Evolutionary conservation across 2,888 invertebrate species (phyloP).

Genomic region (Ophion ventricosus): DNA sequence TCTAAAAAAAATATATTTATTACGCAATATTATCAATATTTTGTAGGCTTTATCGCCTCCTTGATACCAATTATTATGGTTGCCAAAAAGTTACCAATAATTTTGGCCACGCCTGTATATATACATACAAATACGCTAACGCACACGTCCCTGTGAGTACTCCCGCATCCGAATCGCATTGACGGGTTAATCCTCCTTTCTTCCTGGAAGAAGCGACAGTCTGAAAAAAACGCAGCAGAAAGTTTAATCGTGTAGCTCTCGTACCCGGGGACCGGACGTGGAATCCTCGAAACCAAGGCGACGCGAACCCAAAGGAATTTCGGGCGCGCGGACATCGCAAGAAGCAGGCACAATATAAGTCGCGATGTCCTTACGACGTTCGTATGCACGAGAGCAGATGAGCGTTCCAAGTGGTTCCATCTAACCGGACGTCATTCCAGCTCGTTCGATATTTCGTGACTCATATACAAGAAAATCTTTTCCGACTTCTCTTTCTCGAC

Average conservation of each 20-base stretch:
- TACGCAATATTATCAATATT: no score
- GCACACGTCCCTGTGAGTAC: not conserved
- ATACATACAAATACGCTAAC: not conserved
- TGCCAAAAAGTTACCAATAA: no score
- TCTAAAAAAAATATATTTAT: no score
- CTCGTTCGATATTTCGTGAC: not conserved
- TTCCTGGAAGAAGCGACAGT: conserved; percentile 76
- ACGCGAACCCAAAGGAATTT: conserved; percentile 51
- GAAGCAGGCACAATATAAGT: conserved; percentile 31
- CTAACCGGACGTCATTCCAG: not conserved
- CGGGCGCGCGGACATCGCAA: conserved; percentile 16
- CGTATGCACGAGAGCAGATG: not conserved
- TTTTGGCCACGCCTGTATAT: no score
- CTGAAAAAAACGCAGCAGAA: conserved; percentile 55
- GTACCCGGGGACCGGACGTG: conserved; percentile 48
- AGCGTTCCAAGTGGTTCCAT: not conserved
- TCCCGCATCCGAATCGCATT: conserved; percentile 75
- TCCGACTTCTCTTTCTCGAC: no score
- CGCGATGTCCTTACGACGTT: not conserved
- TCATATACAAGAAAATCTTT: not conserved
- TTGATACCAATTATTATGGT: no score
- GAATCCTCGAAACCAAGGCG: conserved; percentile 54
- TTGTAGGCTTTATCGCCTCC: no score
- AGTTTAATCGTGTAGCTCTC: conserved; percentile 15
- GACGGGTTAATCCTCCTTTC: conserved; percentile 81